Evolutionary conservation across 2,888 invertebrate species (phyloP).

Genomic region (Rhogogaster chlorosoma): DNA sequence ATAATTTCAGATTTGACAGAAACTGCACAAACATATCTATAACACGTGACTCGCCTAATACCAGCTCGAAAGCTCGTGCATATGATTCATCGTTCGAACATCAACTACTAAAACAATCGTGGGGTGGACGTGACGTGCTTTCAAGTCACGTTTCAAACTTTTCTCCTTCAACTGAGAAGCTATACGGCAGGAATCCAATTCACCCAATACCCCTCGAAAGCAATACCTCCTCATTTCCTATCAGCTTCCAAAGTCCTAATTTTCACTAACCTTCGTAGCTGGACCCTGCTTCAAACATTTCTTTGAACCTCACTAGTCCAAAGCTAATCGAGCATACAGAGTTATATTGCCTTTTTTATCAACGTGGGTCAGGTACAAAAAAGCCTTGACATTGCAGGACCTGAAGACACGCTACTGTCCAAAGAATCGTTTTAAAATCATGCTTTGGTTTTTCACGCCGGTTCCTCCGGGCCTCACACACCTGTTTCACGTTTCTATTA

Average conservation of each 20-base stretch:
- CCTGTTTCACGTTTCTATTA: not conserved
- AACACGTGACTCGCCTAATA: not conserved
- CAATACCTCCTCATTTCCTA: constrained; percentile 1
- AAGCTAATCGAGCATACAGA: not conserved
- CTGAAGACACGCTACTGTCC: not conserved
- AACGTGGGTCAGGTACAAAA: not conserved
- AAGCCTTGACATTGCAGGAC: not conserved
- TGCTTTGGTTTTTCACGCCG: not conserved
- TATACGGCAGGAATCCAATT: not conserved
- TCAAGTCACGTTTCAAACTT: not conserved
- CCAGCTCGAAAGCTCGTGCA: not conserved
- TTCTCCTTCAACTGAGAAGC: not conserved
- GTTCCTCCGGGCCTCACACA: not conserved
- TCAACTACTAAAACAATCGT: not conserved
- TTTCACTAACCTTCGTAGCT: not conserved
- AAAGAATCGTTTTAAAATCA: not conserved
- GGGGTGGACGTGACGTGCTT: not conserved
- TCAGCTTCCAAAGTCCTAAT: not conserved
- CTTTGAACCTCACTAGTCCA: not conserved
- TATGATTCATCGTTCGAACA: not conserved
- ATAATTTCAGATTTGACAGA: not conserved
- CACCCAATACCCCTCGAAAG: not conserved
- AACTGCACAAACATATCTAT: not conserved
- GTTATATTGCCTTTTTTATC: not conserved
- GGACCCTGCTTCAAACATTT: not conserved